A percentile compares a stretch with the other conserved stretches of the same genome.
Conservation (phyloP, 2,113 vertebrate genomes). For the Scartelaos histophorus region DNA sequence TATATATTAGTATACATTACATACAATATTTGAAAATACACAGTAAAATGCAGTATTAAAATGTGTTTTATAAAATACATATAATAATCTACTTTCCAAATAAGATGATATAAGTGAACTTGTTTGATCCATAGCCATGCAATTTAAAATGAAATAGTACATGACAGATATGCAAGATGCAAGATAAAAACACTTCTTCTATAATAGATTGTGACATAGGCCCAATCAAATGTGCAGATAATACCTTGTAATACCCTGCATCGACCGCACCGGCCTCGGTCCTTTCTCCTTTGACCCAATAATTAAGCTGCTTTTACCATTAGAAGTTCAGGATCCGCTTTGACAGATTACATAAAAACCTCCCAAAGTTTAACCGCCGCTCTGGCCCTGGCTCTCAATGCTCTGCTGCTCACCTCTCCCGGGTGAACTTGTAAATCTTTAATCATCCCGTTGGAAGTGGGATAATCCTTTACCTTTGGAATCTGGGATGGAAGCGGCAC, state of each 20-base stretch:
- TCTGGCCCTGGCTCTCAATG: constrained; percentile 15
- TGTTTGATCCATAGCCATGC: too few species aligned
- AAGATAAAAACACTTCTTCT: neutral
- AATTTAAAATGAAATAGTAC: too few species aligned
- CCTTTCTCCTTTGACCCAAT: constrained; percentile 64
- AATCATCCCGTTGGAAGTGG: constrained; percentile 18
- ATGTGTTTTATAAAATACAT: neutral
- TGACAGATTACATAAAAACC: constrained; percentile 41
- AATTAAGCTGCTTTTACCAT: constrained; percentile 65
- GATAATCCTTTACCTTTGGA: constrained; percentile 19
- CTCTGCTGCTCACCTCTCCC: constrained; percentile 4
- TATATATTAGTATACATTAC: too few species aligned
- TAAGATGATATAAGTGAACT: neutral
- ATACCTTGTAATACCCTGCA: constrained; percentile 24
- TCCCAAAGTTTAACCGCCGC: constrained; percentile 27
- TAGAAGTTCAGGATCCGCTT: constrained; percentile 56
- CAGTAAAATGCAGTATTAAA: too few species aligned
- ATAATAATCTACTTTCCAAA: neutral
- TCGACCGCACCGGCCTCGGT: constrained; percentile 14
- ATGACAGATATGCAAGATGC: neutral
- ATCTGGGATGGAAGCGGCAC: neutral
- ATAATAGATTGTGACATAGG: neutral
- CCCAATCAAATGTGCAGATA: neutral
- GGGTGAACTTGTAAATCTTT: constrained; percentile 19
- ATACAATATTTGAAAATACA: too few species aligned